Evolutionary conservation across 2,888 invertebrate genomes (phyloP).

Genomic region (Odontocolon sp.): DNA sequence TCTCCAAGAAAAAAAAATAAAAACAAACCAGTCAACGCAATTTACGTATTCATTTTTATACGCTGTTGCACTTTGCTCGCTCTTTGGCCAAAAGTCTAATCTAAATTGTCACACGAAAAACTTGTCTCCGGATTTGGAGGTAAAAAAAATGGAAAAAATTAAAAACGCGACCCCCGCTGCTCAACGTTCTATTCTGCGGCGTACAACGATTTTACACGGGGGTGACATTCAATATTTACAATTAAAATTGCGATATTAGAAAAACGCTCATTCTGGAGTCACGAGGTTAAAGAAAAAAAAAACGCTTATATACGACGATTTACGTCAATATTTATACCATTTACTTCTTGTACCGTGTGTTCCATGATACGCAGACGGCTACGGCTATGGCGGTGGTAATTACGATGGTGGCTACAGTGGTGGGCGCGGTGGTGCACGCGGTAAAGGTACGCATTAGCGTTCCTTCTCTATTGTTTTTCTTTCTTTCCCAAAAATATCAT

Average conservation of each 20-base stretch:
- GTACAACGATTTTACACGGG: too few relatives aligned
- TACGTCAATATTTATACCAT: conserved; percentile 70
- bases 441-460: conserved; percentile 89
- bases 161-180: too few relatives aligned
- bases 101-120: background rate
- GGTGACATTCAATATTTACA: too few relatives aligned
- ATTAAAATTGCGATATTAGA: too few relatives aligned
- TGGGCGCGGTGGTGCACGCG: conserved; percentile 92
- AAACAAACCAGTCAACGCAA: background rate
- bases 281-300: conserved; percentile 24
- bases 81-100: conserved; percentile 6
- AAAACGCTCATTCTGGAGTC: conserved; percentile 9
- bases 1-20: background rate
- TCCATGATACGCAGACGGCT: conserved; percentile 84
- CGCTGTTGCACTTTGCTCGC: conserved; percentile 46
- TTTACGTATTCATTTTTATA: conserved; percentile 22
- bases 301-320: conserved; percentile 32
- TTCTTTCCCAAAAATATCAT: conserved; percentile 35
- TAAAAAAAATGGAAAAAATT: conserved; percentile 2
- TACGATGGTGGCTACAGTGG: conserved; percentile 94
- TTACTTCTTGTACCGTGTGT: conserved; percentile 77
- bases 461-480: conserved; percentile 77
- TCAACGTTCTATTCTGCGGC: too few relatives aligned
- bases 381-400: conserved; percentile 93
- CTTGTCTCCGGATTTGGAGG: background rate